Conservation (phyloP, 1,140 invertebrate species). For the Agrypnia vestita region DNA sequence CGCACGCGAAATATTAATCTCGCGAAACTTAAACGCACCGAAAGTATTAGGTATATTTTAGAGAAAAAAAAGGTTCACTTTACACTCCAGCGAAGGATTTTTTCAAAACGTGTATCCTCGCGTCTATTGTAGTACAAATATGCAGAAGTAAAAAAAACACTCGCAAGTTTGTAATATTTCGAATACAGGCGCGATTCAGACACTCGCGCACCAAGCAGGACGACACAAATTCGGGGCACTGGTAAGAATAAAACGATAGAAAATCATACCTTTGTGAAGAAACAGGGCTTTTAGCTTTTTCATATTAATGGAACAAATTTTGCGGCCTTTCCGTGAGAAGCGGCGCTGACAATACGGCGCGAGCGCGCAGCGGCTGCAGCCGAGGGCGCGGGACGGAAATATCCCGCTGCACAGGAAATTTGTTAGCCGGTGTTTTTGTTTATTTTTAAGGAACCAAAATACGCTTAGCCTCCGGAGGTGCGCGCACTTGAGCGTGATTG, state of each 20-base stretch:
- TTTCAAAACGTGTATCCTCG: too few relatives aligned
- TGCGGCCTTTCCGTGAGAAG: conserved; percentile 39
- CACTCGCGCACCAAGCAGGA: too few relatives aligned
- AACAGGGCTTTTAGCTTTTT: conserved; percentile 56
- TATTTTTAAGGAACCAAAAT: conserved; percentile 55
- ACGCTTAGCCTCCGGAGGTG: conserved; percentile 44
- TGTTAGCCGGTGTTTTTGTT: conserved; percentile 57
- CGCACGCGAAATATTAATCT: too few relatives aligned
- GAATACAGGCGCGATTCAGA: too few relatives aligned
- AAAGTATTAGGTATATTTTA: too few relatives aligned
- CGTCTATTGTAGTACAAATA: too few relatives aligned
- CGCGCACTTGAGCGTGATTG: conserved; percentile 55
- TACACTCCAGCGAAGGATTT: too few relatives aligned
- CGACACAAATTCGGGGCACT: neutral
- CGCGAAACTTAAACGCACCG: too few relatives aligned
- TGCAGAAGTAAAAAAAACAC: too few relatives aligned
- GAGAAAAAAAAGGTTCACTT: too few relatives aligned
- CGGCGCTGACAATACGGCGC: conserved; percentile 11
- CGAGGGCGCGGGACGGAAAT: conserved; percentile 54
- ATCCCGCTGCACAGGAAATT: conserved; percentile 58
- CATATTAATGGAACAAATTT: conserved; percentile 57
- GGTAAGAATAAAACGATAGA: conserved; percentile 12
- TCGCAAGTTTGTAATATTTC: too few relatives aligned
- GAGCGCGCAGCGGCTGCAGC: conserved; percentile 8
- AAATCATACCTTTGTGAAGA: conserved; percentile 55